Evolutionary conservation across 2,113 vertebrate species (phyloP), one percentile per base, ranked within the genome.

Genomic region (Calypte anna): DNA sequence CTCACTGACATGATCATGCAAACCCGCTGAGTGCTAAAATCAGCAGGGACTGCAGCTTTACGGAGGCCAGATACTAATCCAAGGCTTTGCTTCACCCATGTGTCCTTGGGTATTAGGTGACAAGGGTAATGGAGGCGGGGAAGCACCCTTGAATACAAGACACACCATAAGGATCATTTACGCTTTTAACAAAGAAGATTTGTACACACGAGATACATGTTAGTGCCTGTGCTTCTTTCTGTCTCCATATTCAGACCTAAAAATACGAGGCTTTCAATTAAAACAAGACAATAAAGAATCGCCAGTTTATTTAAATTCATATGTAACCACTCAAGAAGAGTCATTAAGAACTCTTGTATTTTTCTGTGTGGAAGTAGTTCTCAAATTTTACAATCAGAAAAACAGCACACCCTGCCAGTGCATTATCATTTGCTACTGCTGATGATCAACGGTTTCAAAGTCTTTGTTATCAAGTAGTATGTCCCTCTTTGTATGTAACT

Each of bases 21-120:
- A 91, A 97, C 79, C 88, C 68, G 79, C 90, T 86, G 90, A 93
- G 83, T 70, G 91, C 92, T 91, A 94, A 81, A 96, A 89, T 84
- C 74, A 85, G 93, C 68, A 82, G 36, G 48, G 25, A 69, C 74
- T 86, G 59, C 6, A 77, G 57, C 82, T 86, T 86, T 85, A 68
- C 5, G 0, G 82, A 95, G 51, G 54, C 59, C 75, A 88, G 84
- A 77, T 38, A 83, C 91, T 96, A 97, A 95, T 92, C 91, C 91
- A 77, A 81, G 68, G 86, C 93, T 95, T 93, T 95, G 77, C 75
- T 93, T 95, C 61, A 78, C 62, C 40, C 66, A 0, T 22, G 38
- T 81, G 93, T 87, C 91, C 91, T 96, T 96, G 82, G 33, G 72
- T 62, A 81, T 87, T 77, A 93, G 40, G 51, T 54, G 44, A 75